Conservation (phyloP, 1,140 invertebrate species). For the Odontomachus brunneus region DNA sequence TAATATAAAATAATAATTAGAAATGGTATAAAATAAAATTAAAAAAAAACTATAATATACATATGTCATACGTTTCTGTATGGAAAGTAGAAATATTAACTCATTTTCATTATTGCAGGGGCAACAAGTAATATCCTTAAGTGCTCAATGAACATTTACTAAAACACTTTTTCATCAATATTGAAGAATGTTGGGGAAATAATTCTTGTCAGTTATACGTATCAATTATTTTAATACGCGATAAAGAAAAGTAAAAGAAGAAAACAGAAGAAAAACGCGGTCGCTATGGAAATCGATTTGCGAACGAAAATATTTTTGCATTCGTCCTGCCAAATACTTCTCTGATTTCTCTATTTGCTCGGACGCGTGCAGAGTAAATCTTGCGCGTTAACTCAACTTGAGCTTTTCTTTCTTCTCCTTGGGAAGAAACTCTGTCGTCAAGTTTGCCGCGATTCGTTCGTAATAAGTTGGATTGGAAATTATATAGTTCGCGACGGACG, state of each 20-base stretch:
- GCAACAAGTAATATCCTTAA: no score
- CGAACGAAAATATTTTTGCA: constrained; percentile 45
- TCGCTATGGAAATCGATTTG: constrained; percentile 10
- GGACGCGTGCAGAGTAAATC: constrained; percentile 51
- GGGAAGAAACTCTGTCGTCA: constrained; percentile 36
- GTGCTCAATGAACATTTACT: no score
- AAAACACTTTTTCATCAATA: background rate
- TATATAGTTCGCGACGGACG: constrained; percentile 51
- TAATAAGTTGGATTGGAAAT: constrained; percentile 61
- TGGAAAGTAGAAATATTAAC: no score
- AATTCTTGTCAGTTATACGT: background rate
- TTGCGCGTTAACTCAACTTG: constrained; percentile 23
- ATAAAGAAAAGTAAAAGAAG: background rate
- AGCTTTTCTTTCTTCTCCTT: constrained; percentile 25
- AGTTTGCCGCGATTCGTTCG: constrained; percentile 47
- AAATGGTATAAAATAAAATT: no score
- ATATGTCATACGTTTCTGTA: no score
- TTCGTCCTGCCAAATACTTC: constrained; percentile 36
- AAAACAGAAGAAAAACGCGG: background rate
- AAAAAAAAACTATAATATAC: no score
- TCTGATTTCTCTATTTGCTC: constrained; percentile 28
- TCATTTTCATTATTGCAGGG: no score
- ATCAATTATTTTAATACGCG: background rate
- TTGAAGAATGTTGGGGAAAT: background rate
- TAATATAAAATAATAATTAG: no score